Base-by-base conservation (phyloP, 2,797 vertebrate genomes). In the Gymnoscopelus braueri region DNA sequence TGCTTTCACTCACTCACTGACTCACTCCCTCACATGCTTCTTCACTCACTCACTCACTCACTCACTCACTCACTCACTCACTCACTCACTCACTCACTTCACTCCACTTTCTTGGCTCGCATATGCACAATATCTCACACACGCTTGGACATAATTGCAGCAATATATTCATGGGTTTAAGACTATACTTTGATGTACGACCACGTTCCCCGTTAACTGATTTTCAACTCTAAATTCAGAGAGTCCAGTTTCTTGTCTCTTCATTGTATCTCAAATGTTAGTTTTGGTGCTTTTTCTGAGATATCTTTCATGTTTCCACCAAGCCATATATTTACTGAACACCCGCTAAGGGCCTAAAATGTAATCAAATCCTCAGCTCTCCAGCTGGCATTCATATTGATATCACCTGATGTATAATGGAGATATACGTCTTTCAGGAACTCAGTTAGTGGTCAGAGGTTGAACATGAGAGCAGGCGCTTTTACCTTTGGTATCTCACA, bases 401-500 rank as follows among this genome's bases (percentile, higher is more conserved):
- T 57, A 9, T 29, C 26, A 3, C 14, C 49, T 74, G 72, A 56
- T 2, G 26, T 66, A 66, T 77, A 84, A 65, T 68, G 60, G 52
- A 39, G 49, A 29, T 26, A 32, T 24, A n/a, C 8, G 61, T 67
- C 24, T 56, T 59, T 49, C 4, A 35, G 72, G 67, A 65, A 32
- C 44, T 48, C 2, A 47, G 26, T 63, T 71, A 77, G 39, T 79
- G 77, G 72, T 84, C 72, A 68, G 66, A 77, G 76, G 75, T 47
- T 9, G 44, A 82, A 79, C 71, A 59, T 48, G 59, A 78, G 74
- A 71, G 72, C 2, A 1, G 39, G 60, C 26, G 3, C 58, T 77
- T 71, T 24, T 1, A 39, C 63, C 81, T 71, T 61, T 80, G 78
- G 83, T 81, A 91, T 90, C 85, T 93, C 82, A 23, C 93, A 87